Conservation (phyloP, 2,888 invertebrate species). For the Athetis lepigone region DNA sequence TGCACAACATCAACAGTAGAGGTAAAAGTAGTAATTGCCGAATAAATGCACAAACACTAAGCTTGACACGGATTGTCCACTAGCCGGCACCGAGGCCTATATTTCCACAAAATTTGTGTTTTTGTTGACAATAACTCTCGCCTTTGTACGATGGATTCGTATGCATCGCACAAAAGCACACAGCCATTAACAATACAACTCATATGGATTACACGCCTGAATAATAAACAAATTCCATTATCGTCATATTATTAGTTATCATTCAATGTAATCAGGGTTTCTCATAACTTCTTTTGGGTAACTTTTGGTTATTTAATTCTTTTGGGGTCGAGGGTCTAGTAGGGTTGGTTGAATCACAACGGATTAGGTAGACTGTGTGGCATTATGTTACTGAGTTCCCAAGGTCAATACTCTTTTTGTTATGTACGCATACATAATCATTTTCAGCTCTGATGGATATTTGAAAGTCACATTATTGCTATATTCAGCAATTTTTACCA, state of each 20-base stretch:
- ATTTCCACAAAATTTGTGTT: conserved; percentile 50
- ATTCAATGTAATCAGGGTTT: conserved; percentile 48
- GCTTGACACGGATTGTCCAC: conserved; percentile 40
- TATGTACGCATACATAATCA: conserved; percentile 51
- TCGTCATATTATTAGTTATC: conserved; percentile 43
- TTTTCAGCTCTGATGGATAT: conserved; percentile 62
- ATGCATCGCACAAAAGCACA: conserved; percentile 16
- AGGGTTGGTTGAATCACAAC: conserved; percentile 68
- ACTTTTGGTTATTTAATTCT: conserved; percentile 55
- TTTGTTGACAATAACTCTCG: conserved; percentile 48
- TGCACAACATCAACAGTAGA: background rate
- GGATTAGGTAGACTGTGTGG: conserved; percentile 61
- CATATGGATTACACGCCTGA: conserved; percentile 1
- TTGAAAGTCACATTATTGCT: conserved; percentile 43
- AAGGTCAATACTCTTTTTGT: conserved; percentile 59
- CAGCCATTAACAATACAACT: conserved; percentile 12
- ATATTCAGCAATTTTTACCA: conserved; percentile 18
- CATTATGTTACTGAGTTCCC: conserved; percentile 53
- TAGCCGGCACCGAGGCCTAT: conserved; percentile 23
- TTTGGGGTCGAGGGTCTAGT: conserved; percentile 56
- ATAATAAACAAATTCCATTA: conserved; percentile 12
- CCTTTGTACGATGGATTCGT: conserved; percentile 30
- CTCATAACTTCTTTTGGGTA: conserved; percentile 48
- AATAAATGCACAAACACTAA: conserved; percentile 51
- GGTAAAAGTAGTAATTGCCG: conserved; percentile 31